Evolutionary conservation across 2,113 vertebrate genomes (phyloP), one percentile per base, ranked within the genome.

Genomic region (Tauraco erythrolophus): DNA sequence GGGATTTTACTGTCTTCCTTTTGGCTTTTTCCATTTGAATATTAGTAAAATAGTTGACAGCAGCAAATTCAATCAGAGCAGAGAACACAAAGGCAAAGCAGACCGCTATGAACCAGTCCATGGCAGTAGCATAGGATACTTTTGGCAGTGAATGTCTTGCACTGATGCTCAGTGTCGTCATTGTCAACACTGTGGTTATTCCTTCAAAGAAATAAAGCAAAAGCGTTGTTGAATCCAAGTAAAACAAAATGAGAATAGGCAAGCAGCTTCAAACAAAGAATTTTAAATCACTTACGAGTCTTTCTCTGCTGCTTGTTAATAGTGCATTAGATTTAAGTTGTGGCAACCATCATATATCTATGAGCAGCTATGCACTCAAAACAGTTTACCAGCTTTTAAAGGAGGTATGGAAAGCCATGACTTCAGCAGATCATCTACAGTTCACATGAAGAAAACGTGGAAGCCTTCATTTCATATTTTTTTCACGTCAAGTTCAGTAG

Each of bases 51-150:
- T 99, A 99, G 98, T 99, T 99, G 86, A 99, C 99, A 74, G 99
- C 99, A 51, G 99, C 99, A 84, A 99, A 99, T 97, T 99, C 99
- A 57, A 99, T 99, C 48, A 99, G 99, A 92, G 99, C 99, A 33
- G 99, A 99, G 98, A 99, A 99, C 88, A 99, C 99, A 75, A 99
- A 99, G 96, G 99, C 99, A 89, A 99, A 99, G 97, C 99, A 99
- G 91, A 99, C 99, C 0, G 99, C 99, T 89, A 99, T 99, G 97
- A 99, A 99, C 99, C 99, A 99, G 98, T 99, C 99, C 99, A 99
- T 99, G 56, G 99, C 99, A 4, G 99, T 99, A 86, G 99, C 99
- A 22, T 99, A 99, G 24, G 99, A 99, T 76, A 99, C 99, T 98
- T 99, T 99, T 64, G 99, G 99, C 88, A 99, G 98, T 39, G 99